Base-by-base conservation (phyloP, 2,888 invertebrate species). In the Ceramica pisi region DNA sequence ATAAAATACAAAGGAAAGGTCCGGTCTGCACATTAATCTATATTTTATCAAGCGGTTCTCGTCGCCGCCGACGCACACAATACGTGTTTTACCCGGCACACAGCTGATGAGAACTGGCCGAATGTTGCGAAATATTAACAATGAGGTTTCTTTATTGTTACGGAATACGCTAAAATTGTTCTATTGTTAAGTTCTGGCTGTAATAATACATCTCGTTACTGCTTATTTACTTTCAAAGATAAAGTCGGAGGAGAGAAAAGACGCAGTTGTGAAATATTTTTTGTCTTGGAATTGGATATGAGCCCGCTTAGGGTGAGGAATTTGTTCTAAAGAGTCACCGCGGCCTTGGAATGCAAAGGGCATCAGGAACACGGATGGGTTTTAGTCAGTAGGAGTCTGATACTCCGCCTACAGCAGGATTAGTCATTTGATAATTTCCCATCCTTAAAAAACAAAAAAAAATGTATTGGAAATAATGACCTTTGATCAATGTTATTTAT, bases 51-150 rank as follows among this genome's bases (percentile, higher is more conserved):
- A 71, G 66, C 67, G 12, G 63, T 82, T 79, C 63, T 46, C 55
- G 51, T 63, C 63, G 68, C 59, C 68, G 61, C 63, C 14, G 35
- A 68, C 74, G 50, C 71, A 75, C 41, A 74, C 67, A 77, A 82
- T 73, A 73, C 70, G 46, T 59, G 56, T 70, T 78, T 67, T 35
- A 16, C 57, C 10, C 67, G 59, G 31, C 48, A n/a, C 44, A 71
- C 63, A 21, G 74, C 78, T 85, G 80, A 80, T 68, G 67, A 48
- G 71, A 71, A 72, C 60, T 46, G 44, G 51, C 51, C 9, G 53
- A 70, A 77, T 77, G 71, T 82, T 73, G 75, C 38, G 85, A 80
- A 85, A 85, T 77, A 61, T 51, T 23, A 71, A 73, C 71, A 82
- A 68, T 66, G 46, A 67, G 48, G 57, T 55, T 72, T 55, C 68